A percentile compares a stretch with the other conserved stretches of the same genome.
Conservation (phyloP, 92 coral and sea anemone genomes). For the Zoanthus gigantus region DNA sequence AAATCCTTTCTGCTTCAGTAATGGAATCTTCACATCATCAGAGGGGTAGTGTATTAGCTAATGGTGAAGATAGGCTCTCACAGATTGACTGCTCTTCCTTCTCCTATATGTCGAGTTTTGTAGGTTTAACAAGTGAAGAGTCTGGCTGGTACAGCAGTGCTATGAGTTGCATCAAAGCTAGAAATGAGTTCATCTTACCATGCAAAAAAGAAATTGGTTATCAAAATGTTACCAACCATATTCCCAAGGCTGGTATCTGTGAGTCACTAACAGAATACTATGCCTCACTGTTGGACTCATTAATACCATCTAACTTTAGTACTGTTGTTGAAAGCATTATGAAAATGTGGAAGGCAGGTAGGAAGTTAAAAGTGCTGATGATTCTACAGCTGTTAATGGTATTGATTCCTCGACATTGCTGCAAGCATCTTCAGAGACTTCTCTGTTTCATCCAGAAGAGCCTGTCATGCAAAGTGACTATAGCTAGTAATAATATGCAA, state of each 20-base stretch:
- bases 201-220: slow-evolving; percentile 73
- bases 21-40: slow-evolving; percentile 38
- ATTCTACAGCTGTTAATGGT: slow-evolving; percentile 75
- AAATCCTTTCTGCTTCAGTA: slow-evolving; percentile 56
- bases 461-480: slow-evolving; percentile 46
- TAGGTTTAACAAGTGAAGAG: slow-evolving; percentile 1
- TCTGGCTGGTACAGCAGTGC: slow-evolving; percentile 79
- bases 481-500: slow-evolving; percentile 45
- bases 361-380: slow-evolving; percentile 47
- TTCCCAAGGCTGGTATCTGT: slow-evolving; percentile 75
- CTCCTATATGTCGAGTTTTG: not conserved
- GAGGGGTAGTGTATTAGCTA: slow-evolving; percentile 40
- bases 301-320: slow-evolving; percentile 78
- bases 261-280: slow-evolving; percentile 80
- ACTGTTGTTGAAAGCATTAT: slow-evolving; percentile 72
- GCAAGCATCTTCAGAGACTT: slow-evolving; percentile 78
- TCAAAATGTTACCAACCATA: slow-evolving; percentile 69
- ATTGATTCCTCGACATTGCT: slow-evolving; percentile 66
- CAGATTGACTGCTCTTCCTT: not conserved
- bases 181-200: slow-evolving; percentile 74
- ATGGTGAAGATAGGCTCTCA: not conserved
- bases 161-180: slow-evolving; percentile 79
- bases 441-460: slow-evolving; percentile 81
- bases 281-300: slow-evolving; percentile 78
- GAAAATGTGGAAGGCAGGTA: slow-evolving; percentile 46